Base-by-base conservation (phyloP, 2,797 vertebrate genomes). In the Rhinatrema bivittatum region DNA sequence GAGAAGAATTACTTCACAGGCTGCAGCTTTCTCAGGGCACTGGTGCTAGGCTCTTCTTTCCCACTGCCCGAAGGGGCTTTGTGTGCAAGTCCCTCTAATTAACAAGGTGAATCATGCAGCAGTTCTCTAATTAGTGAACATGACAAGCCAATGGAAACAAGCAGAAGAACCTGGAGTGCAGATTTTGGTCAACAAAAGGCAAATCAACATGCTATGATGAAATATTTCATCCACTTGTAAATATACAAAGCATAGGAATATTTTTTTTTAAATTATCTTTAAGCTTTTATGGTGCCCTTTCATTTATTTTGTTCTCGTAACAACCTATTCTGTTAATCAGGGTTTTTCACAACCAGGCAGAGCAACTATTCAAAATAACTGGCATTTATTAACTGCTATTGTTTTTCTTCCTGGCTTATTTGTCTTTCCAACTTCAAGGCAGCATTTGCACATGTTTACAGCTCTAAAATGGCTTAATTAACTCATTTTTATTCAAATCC, bases 51-150 rank as follows among this genome's bases (percentile, higher is more conserved):
- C 88, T 89, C 85, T 68, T 79, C 72, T 63, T 53, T 62, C 64
- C 46, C 70, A 51, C 60, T 55, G 85, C 89, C 93, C 79, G 60
- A 68, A 72, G 91, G 93, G 85, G 71, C 79, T 79, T 87, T 83
- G 85, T 90, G 87, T 89, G 89, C 90, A 84, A 94, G 91, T 92
- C 91, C 90, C 90, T 92, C 93, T 98, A 96, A 98, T 98, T 98
- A 98, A 95, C 92, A 96, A 98, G 95, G 94, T 98, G 95, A 95
- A 95, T 91, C 93, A 91, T 87, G 87, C 91, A 76, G 90, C 87
- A 83, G 84, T 86, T 88, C 90, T 89, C 93, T 97, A 97, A 98
- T 98, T 97, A 96, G 91, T 76, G 89, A 91, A 94, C 91, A 89
- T 89, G 91, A 91, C 91, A 91, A 94, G 90, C 87, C 90, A 88